phyloP scores from a whole-genome alignment of 2,113 vertebrate species.

The Saccopteryx leptura region DNA sequence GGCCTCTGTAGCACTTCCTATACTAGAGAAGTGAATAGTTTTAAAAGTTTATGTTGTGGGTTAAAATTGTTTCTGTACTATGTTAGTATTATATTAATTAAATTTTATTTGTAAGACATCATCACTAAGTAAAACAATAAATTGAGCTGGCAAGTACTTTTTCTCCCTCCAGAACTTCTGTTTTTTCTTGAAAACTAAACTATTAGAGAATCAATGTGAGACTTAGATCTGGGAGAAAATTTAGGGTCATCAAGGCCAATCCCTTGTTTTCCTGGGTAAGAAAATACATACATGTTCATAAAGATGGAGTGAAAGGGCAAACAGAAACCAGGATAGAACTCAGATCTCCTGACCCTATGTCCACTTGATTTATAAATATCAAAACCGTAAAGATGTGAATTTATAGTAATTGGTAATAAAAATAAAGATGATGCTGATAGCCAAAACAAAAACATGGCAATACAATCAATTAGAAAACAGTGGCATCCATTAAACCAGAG shows the following conservation, averaged over 20 bases:
- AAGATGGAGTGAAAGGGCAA: neutral
- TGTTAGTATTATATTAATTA: neutral
- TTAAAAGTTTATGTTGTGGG: neutral
- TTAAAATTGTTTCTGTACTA: conserved; percentile 20
- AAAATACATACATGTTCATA: neutral
- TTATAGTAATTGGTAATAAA: conserved; percentile 31
- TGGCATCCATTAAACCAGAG: conserved; percentile 15
- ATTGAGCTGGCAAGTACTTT: neutral
- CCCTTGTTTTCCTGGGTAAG: neutral
- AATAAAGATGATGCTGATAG: neutral
- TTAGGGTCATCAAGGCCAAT: neutral
- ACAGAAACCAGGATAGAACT: neutral
- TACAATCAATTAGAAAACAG: neutral
- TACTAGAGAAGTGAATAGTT: neutral
- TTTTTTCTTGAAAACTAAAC: conserved; percentile 8
- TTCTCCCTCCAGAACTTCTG: neutral
- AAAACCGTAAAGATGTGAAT: neutral
- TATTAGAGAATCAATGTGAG: conserved; percentile 19
- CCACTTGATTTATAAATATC: neutral
- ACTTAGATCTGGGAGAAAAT: conserved; percentile 10
- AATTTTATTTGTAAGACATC: neutral
- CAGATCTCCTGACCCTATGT: neutral
- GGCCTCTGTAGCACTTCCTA: neutral
- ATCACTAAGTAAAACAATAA: conserved; percentile 28
- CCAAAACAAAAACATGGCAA: conserved; percentile 41